Evolutionary conservation across 2,888 invertebrate genomes (phyloP).

Genomic region (Eumerus sabulonum): DNA sequence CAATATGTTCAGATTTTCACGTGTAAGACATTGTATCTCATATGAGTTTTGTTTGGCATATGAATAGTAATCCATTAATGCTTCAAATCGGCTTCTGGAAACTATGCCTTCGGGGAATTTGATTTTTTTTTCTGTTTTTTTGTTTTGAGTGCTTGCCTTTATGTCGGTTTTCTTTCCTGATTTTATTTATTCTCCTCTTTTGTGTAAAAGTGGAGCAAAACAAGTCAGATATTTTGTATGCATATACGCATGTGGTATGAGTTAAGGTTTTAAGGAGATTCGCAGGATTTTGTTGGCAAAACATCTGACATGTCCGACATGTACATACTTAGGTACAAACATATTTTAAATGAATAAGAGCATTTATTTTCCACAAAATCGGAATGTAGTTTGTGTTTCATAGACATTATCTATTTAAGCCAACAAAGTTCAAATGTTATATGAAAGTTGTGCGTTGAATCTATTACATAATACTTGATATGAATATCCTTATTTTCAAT

Average conservation of each 20-base stretch:
- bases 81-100: constrained; percentile 56
- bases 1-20: too few species aligned
- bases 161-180: constrained; percentile 11
- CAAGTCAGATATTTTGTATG: constrained; percentile 8
- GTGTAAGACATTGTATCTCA: constrained; percentile 5
- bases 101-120: neutral
- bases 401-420: too few species aligned
- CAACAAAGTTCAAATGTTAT: too few species aligned
- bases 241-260: constrained; percentile 26
- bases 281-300: constrained; percentile 60
- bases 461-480: too few species aligned
- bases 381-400: too few species aligned
- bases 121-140: neutral
- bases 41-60: constrained; percentile 50
- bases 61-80: constrained; percentile 64
- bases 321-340: neutral
- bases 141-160: too few species aligned
- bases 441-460: too few species aligned
- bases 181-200: constrained; percentile 1
- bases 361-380: too few species aligned
- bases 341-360: too few species aligned
- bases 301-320: constrained; percentile 41
- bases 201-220: constrained; percentile 29
- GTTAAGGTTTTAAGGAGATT: constrained; percentile 50
- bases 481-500: too few species aligned